phyloP scores from a whole-genome alignment of 2,797 vertebrate species.

The Haliaeetus vocifer region DNA sequence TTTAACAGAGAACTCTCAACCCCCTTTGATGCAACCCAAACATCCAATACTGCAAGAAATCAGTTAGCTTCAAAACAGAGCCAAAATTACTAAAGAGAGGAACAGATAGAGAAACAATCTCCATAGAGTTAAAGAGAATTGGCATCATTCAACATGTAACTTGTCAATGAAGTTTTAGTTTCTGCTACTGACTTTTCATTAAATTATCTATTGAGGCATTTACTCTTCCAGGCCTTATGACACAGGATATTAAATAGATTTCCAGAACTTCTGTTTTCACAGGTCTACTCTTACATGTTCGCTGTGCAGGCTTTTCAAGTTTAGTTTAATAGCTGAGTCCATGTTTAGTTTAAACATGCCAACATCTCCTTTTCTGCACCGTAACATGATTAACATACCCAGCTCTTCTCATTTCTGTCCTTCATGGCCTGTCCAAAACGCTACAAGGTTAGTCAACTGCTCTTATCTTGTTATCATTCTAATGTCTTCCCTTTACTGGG shows the following conservation, averaged over 20 bases:
- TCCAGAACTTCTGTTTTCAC: background rate
- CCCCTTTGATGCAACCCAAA: background rate
- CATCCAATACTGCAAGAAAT: slow-evolving; percentile 45
- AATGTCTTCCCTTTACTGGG: background rate
- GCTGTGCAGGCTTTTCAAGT: background rate
- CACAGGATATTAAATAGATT: background rate
- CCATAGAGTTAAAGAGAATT: background rate
- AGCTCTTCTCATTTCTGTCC: background rate
- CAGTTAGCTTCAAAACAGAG: slow-evolving; percentile 27
- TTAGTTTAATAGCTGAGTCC: background rate
- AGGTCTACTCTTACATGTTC: background rate
- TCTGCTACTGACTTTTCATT: background rate
- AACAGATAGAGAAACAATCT: background rate
- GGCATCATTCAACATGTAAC: background rate
- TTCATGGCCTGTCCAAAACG: background rate
- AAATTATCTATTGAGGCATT: background rate
- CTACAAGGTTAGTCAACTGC: background rate
- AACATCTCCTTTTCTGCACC: background rate
- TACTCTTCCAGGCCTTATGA: background rate
- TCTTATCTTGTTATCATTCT: background rate
- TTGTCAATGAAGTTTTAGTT: background rate
- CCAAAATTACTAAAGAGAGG: background rate
- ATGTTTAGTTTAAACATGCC: background rate
- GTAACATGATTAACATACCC: background rate
- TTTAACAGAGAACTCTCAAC: slow-evolving; percentile 67